phyloP scores from a whole-genome alignment of 2,113 vertebrate species.

The Hyperopisus bebe region DNA sequence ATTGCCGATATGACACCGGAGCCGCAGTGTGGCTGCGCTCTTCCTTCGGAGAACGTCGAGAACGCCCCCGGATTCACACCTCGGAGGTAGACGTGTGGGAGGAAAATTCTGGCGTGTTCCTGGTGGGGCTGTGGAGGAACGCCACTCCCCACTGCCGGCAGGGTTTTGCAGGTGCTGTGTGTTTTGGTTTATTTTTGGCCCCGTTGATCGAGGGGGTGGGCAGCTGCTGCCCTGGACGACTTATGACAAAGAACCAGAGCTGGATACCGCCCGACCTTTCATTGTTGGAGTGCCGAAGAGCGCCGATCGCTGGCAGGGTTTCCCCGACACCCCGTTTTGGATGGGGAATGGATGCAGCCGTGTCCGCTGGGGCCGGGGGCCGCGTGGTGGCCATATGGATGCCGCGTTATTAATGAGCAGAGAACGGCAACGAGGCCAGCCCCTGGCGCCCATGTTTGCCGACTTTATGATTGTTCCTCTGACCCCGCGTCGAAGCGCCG shows the following conservation, averaged over 20 bases:
- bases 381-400: slow-evolving; percentile 63
- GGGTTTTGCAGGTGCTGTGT: not conserved
- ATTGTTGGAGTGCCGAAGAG: not conserved
- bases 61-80: slow-evolving; percentile 34
- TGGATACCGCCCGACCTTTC: not conserved
- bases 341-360: slow-evolving; percentile 36
- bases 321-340: slow-evolving; percentile 36
- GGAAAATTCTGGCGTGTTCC: not conserved
- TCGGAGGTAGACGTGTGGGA: not conserved
- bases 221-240: not conserved
- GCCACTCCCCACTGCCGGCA: not conserved
- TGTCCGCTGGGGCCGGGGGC: slow-evolving; percentile 49
- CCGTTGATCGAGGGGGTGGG: not conserved
- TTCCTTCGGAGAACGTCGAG: slow-evolving; percentile 51
- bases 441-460: slow-evolving; percentile 35
- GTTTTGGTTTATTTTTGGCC: not conserved
- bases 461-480: not conserved
- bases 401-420: slow-evolving; percentile 58
- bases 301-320: not conserved
- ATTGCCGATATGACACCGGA: slow-evolving; percentile 56
- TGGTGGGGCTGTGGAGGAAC: not conserved
- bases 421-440: not conserved
- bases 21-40: slow-evolving; percentile 38
- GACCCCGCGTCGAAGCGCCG: not conserved
- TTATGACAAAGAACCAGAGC: not conserved